Evolutionary conservation across 2,113 vertebrate species (phyloP).

Genomic region (Asarcornis scutulata): DNA sequence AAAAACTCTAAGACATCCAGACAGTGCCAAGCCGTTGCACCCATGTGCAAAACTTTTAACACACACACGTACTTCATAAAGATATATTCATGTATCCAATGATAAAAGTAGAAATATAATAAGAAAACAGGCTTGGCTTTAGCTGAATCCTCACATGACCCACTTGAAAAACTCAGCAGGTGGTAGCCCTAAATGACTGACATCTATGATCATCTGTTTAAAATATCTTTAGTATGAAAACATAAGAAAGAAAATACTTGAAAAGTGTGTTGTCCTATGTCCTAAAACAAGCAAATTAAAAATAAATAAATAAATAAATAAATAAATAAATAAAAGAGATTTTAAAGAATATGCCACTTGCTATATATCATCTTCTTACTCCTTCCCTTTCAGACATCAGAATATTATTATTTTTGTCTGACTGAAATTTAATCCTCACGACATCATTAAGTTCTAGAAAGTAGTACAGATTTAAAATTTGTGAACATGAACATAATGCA

Average conservation of each 20-base stretch:
- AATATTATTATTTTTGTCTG: neutral
- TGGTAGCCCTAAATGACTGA: neutral
- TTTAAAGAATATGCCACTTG: neutral
- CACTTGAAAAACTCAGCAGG: neutral
- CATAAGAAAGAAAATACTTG: neutral
- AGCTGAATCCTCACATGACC: neutral
- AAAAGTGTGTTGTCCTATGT: neutral
- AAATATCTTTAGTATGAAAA: neutral
- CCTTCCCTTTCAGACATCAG: neutral
- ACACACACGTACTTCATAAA: neutral
- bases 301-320: neutral
- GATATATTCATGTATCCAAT: neutral
- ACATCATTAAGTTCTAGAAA: neutral
- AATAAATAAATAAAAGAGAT: neutral
- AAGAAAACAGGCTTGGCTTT: neutral
- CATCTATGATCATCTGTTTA: constrained; percentile 4
- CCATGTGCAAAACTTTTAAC: neutral
- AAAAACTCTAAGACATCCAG: neutral
- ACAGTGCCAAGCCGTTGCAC: neutral
- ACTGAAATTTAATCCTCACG: neutral
- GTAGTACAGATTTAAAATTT: neutral
- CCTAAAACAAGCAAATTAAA: neutral
- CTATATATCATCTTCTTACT: neutral
- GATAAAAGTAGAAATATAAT: neutral
- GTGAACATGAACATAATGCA: neutral